These are phyloP conservation scores for Gonocerus acuteangulatus DNA, from an alignment of 2,888 invertebrate species.

Conservation along the genomic window DNA sequence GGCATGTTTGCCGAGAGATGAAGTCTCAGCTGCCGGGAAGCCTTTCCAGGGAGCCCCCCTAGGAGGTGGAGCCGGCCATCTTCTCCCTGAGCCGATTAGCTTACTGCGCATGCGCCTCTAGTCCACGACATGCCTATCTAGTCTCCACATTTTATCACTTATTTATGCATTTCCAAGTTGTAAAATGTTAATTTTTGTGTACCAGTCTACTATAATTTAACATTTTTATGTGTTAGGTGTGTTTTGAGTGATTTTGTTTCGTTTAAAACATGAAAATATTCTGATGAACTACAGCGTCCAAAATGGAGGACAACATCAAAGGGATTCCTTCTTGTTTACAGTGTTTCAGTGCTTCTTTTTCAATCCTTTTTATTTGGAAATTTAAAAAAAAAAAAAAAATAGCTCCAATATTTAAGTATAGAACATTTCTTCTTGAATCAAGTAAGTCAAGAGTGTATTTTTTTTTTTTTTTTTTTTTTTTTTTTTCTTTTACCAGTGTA, in stretches of 20 bases:
- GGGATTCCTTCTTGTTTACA: not conserved
- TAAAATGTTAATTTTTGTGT: not conserved
- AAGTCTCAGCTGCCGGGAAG: not conserved
- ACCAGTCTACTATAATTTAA: too few species aligned
- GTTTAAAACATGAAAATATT: too few species aligned
- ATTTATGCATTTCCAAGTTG: not conserved
- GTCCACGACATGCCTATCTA: constrained; percentile 39
- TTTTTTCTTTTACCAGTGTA: too few species aligned
- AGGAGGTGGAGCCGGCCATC: constrained; percentile 1
- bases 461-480: too few species aligned
- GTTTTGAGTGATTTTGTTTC: too few species aligned
- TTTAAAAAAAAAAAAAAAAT: too few species aligned
- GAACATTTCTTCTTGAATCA: too few species aligned
- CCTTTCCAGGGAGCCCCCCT: not conserved
- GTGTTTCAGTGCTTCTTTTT: not conserved
- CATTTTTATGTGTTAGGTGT: too few species aligned
- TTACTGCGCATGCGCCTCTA: constrained; percentile 6
- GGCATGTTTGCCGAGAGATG: constrained; percentile 4
- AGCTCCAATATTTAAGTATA: too few species aligned
- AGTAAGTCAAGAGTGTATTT: too few species aligned
- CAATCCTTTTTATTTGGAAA: too few species aligned
- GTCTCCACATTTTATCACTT: constrained; percentile 9
- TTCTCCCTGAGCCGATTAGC: not conserved
- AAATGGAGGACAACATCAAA: constrained; percentile 1
- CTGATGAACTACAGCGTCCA: not conserved